Percentiles rank a stretch among this genome's conserved stretches.
phyloP scores from a whole-genome alignment of 2,888 invertebrate species.

The Chirona hameri region DNA sequence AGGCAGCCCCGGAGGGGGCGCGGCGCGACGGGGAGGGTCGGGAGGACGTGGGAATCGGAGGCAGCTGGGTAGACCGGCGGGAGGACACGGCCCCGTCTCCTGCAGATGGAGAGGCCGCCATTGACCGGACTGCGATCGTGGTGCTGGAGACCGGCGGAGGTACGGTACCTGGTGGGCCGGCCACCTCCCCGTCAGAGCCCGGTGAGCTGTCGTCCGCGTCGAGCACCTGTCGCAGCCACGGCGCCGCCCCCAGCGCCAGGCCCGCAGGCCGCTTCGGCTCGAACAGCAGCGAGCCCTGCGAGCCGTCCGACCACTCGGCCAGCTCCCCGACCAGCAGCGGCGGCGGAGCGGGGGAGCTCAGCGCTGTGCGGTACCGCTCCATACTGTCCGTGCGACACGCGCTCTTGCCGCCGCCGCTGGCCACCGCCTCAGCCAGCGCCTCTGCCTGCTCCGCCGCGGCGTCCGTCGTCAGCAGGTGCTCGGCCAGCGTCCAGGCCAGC shows the following conservation, averaged over 20 bases:
- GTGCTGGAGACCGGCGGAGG: background rate
- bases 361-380: background rate
- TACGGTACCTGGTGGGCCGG: background rate
- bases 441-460: background rate
- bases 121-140: background rate
- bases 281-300: conserved; percentile 10
- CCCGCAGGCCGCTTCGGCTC: background rate
- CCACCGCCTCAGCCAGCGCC: background rate
- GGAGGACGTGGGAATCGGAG: background rate
- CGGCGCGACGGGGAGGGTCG: background rate
- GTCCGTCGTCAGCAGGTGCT: conserved; percentile 40
- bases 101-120: background rate
- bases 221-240: background rate
- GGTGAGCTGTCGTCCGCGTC: background rate
- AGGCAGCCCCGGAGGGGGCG: background rate
- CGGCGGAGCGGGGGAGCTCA: conserved; percentile 5
- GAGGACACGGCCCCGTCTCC: background rate
- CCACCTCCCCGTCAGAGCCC: background rate
- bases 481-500: conserved; percentile 47
- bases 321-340: background rate
- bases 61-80: background rate
- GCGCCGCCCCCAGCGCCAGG: background rate
- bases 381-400: background rate
- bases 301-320: conserved; percentile 4
- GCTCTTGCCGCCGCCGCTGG: background rate